Evolutionary conservation across 2,888 invertebrate genomes (phyloP).

Genomic region (Tachina fera): DNA sequence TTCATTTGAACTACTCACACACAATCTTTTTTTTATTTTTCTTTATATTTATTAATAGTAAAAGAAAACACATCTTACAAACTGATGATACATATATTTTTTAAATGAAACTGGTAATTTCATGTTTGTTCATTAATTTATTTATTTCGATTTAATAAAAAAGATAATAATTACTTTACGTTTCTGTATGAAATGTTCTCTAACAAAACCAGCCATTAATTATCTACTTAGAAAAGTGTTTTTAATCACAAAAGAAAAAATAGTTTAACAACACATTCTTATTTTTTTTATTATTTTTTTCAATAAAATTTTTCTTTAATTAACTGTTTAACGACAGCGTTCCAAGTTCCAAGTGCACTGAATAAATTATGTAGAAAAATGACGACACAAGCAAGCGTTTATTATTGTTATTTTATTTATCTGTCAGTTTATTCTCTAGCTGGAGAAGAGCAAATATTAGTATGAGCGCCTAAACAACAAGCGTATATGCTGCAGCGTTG

Average conservation of each 20-base stretch:
- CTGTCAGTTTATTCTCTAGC: slow-evolving; percentile 3
- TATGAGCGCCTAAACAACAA: not conserved
- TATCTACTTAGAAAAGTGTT: slow-evolving; percentile 16
- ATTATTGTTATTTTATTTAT: slow-evolving; percentile 3
- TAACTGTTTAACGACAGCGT: slow-evolving; percentile 55
- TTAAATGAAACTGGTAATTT: slow-evolving; percentile 12
- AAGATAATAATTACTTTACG: slow-evolving; percentile 60
- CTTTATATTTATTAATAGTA: not conserved
- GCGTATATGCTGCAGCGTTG: not conserved
- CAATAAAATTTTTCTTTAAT: not conserved
- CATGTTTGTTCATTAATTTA: slow-evolving; percentile 23
- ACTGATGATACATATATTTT: not conserved
- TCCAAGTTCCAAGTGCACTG: slow-evolving; percentile 49
- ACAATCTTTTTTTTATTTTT: not conserved
- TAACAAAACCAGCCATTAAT: slow-evolving; percentile 66
- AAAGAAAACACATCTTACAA: not conserved
- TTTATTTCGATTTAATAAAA: slow-evolving; percentile 16
- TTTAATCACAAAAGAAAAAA: slow-evolving; percentile 5
- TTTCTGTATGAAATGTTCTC: slow-evolving; percentile 65
- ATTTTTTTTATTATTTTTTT: slow-evolving; percentile 11
- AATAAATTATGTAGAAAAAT: slow-evolving; percentile 54
- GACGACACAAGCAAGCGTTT: slow-evolving; percentile 34
- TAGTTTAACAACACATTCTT: slow-evolving; percentile 42
- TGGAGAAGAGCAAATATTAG: slow-evolving; percentile 24
- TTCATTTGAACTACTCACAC: not conserved